Percentiles rank a stretch among this genome's conserved stretches.
Conservation (phyloP, 2,888 invertebrate genomes). For the Girardia tigrina region DNA sequence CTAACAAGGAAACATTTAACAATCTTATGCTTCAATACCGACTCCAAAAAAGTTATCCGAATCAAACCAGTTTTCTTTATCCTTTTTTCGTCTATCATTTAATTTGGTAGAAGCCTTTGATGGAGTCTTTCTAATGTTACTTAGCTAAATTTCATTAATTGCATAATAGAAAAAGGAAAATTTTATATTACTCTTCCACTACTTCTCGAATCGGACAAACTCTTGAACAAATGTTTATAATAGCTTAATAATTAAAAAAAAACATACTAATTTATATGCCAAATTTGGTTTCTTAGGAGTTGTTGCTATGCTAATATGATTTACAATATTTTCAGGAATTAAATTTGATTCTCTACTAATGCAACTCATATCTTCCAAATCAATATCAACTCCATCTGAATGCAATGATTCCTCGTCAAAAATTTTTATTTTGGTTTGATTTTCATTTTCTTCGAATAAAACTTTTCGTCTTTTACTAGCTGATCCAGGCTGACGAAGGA, state of each 20-base stretch:
- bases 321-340: background rate
- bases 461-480: slow-evolving; percentile 34
- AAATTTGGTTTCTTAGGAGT: background rate
- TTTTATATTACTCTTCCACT: slow-evolving; percentile 8
- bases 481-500: slow-evolving; percentile 33
- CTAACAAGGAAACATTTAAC: too few species aligned
- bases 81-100: slow-evolving; percentile 25
- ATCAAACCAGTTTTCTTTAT: slow-evolving; percentile 30
- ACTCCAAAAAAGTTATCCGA: slow-evolving; percentile 31
- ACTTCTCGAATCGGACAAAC: background rate
- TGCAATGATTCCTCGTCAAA: slow-evolving; percentile 25
- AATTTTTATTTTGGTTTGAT: slow-evolving; percentile 21
- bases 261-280: background rate
- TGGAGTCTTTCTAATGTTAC: slow-evolving; percentile 29
- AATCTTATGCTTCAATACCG: slow-evolving; percentile 23
- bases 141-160: background rate
- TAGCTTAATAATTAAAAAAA: background rate
- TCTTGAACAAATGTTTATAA: background rate
- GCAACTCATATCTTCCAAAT: slow-evolving; percentile 26
- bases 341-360: background rate
- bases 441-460: slow-evolving; percentile 27
- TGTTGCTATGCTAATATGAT: background rate
- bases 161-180: background rate
- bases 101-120: background rate
- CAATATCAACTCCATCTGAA: slow-evolving; percentile 43